Base-by-base conservation (phyloP, 2,888 invertebrate genomes). In the Cylloceria caligata region DNA sequence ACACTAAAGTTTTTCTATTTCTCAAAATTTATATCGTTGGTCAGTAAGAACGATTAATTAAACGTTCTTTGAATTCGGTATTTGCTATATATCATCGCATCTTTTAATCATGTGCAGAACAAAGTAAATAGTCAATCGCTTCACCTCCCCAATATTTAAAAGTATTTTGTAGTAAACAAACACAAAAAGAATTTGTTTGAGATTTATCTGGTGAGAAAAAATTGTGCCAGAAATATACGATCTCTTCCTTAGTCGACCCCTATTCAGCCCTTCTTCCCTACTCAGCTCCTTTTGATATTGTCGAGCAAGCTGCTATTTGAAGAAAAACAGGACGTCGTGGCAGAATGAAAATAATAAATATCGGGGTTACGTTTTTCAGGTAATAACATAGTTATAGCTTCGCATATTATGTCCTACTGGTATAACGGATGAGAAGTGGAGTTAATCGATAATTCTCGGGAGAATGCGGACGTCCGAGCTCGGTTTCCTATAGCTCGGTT, bases 371-470 rank as follows among this genome's bases (percentile, higher is more conserved):
- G 60, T 19, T 34, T 60, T 60, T 60, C n/a, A 24, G 13, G 13
- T 27, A 27, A 21, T 47, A 47, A 3, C 16, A 13, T 13, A 27
- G 11, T 55, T 55, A 55, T 55, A 27, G 27, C 24, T 7, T 16
- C 57, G 16, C 16, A n/a, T 30, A 16, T 21, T n/a, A 16, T 9
- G 3, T n/a, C 9, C 30, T 27, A 11, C 1, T 24, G 16, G 24
- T 19, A 42, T 45, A 57, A 45, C 19, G 6, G 24, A 16, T 24
- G 27, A 2, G 42, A 3, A 16, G 36, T 11, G 27, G 16, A n/a
- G 19, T 16, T 62, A 36, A 62, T 72, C 57, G 49, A 49, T 72
- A 72, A 62, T 72, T 62, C 72, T 36, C 36, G 45, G 19, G 24
- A 62, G 72, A 13, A 60, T 47, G 16, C 19, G 45, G 34, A n/a